These are phyloP conservation scores for Xanthia togata DNA, from an alignment of 2,888 invertebrate genomes.

Conservation along the genomic window DNA sequence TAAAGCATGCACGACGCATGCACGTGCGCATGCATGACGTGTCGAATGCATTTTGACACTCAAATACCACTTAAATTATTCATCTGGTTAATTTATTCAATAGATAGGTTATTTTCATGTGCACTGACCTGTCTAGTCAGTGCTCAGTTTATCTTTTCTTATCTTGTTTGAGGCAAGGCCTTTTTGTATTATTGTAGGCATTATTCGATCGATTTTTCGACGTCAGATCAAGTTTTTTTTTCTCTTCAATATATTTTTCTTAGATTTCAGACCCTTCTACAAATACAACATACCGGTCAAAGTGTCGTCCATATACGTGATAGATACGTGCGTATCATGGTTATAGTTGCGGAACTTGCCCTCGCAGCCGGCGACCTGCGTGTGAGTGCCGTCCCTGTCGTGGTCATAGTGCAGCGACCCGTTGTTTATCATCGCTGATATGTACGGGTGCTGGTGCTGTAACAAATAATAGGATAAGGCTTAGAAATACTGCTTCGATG, in stretches of 20 bases:
- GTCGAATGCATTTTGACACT: no score
- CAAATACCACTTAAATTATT: no score
- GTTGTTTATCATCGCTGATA: slow-evolving; percentile 99
- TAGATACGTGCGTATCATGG: slow-evolving; percentile 96
- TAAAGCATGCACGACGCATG: no score
- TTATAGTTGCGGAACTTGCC: slow-evolving; percentile 97
- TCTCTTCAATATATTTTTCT: no score
- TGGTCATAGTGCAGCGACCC: slow-evolving; percentile 99
- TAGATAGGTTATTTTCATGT: no score
- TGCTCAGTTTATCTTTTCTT: no score
- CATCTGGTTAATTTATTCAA: no score
- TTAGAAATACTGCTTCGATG: slow-evolving; percentile 3
- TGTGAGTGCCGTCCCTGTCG: slow-evolving; percentile 99
- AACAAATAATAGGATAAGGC: background rate
- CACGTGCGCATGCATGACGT: no score
- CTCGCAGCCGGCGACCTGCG: slow-evolving; percentile 99
- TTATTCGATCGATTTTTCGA: background rate
- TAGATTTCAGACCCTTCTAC: background rate
- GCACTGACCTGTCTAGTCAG: no score
- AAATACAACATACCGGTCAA: slow-evolving; percentile 92
- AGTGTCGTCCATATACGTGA: slow-evolving; percentile 97
- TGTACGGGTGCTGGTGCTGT: slow-evolving; percentile 99
- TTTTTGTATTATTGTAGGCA: background rate
- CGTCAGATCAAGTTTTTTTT: no score
- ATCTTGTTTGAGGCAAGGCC: no score